Base-by-base conservation (phyloP, 2,797 vertebrate genomes). In the Poliocrania exsul region DNA sequence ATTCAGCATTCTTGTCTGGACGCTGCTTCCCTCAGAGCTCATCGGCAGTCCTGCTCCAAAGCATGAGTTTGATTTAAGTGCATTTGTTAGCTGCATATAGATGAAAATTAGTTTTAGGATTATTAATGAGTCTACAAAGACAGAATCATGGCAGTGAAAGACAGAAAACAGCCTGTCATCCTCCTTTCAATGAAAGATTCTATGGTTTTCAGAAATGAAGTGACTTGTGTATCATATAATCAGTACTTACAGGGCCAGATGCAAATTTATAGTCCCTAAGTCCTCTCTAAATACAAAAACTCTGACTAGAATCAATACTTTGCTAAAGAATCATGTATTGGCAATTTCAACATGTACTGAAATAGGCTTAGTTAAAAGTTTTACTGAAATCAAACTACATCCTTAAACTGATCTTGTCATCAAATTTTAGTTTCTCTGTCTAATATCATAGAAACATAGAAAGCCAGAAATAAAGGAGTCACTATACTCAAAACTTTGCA, bases 271-370 rank as follows among this genome's bases (percentile, higher is more conserved):
- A 53, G 50, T 83, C 16, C 29, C 33, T 38, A 61, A 65, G 46
- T 65, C 47, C 74, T 82, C 86, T 85, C 78, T 93, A 77, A 92
- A 95, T 93, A 46, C 57, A 95, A 80, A 87, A 82, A 61, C 10
- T 54, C 12, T 38, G 35, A 37, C 29, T 71, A 53, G 42, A 91
- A 69, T 53, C 26, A 74, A 64, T 50, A 25, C 33, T 85, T 67
- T 64, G 21, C 24, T 65, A 50, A 81, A 77, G 46, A 77, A 67
- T 54, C 10, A 35, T 56, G 19, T 75, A 65, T 9, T 79, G 77
- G 31, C 10, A 67, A 46, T 91, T 82, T 81, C 67, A 87, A 16
- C 65, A 44, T 2, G 3, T 50, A 54, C 24, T 61, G n/a, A 77
- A 82, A 70, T 6, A 77, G 7, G 5, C 23, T 88, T 95, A 44